phyloP scores from a whole-genome alignment of 1,140 invertebrate genomes.

The Brachionus rubens region DNA sequence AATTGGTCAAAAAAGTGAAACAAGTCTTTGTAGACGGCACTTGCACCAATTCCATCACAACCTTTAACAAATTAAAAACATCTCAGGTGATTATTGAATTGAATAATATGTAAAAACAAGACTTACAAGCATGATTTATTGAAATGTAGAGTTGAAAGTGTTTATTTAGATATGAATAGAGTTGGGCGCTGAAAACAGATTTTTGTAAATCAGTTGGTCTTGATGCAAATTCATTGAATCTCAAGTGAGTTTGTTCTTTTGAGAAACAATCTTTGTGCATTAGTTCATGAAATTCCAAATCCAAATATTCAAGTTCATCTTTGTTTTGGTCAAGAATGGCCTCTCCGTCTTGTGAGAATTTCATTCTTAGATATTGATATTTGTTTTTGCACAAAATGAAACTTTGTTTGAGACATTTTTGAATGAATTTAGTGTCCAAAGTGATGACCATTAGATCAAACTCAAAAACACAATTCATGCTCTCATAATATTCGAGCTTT shows the following conservation, averaged over 20 bases:
- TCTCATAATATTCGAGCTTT: conserved; percentile 16
- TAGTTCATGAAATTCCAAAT: not conserved
- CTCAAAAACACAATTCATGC: not conserved
- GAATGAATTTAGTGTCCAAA: not conserved
- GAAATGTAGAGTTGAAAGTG: conserved; percentile 4
- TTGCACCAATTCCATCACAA: conserved; percentile 1
- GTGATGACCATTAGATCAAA: not conserved
- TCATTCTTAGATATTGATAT: not conserved
- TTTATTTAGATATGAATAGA: conserved; percentile 4
- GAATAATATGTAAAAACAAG: not conserved
- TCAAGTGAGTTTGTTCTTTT: not conserved
- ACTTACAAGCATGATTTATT: conserved; percentile 24
- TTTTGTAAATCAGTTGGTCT: not conserved
- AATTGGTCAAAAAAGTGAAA: not conserved
- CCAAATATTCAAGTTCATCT: not conserved
- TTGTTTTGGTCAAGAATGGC: not conserved
- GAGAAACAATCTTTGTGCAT: not conserved
- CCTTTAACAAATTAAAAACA: not conserved
- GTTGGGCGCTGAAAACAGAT: not conserved
- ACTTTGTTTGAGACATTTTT: not conserved
- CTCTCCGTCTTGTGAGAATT: not conserved
- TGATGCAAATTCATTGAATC: conserved; percentile 6
- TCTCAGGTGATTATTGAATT: too few relatives aligned
- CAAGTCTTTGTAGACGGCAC: conserved; percentile 12
- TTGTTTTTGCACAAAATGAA: not conserved